phyloP scores from a whole-genome alignment of 2,888 invertebrate genomes.

The Loripinus fragilis region DNA sequence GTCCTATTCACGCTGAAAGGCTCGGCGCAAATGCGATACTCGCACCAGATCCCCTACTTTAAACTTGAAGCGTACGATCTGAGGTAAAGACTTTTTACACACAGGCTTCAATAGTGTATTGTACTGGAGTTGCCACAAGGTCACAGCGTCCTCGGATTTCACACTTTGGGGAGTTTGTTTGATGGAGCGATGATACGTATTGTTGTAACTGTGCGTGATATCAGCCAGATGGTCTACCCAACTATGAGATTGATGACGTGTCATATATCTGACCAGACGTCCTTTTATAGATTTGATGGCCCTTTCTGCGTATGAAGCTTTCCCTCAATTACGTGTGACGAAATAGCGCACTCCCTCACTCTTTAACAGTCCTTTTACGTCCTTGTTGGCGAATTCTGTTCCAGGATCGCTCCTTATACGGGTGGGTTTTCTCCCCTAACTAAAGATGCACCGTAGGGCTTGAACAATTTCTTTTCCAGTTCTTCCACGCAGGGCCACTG shows the following conservation, averaged over 20 bases:
- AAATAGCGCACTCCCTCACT: slow-evolving; percentile 27
- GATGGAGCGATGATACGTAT: slow-evolving; percentile 42
- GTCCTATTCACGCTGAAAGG: slow-evolving; percentile 40
- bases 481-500: slow-evolving; percentile 27
- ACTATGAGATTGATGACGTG: slow-evolving; percentile 32
- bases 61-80: slow-evolving; percentile 15
- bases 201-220: slow-evolving; percentile 43
- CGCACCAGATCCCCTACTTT: slow-evolving; percentile 48
- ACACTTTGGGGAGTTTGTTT: slow-evolving; percentile 42
- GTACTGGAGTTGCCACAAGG: slow-evolving; percentile 39
- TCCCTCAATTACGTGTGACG: not conserved
- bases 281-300: slow-evolving; percentile 44
- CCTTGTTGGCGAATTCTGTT: slow-evolving; percentile 40
- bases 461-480: slow-evolving; percentile 42
- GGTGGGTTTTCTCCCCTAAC: slow-evolving; percentile 26
- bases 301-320: slow-evolving; percentile 23
- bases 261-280: slow-evolving; percentile 43
- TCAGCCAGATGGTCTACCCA: slow-evolving; percentile 39
- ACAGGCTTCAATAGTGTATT: not conserved
- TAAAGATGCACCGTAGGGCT: slow-evolving; percentile 40
- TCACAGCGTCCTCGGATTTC: slow-evolving; percentile 25
- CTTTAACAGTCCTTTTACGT: slow-evolving; percentile 39
- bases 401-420: slow-evolving; percentile 28
- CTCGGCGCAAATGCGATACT: slow-evolving; percentile 21
- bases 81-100: no score